These are phyloP conservation scores for Aurelia sp. DNA, from an alignment of 30 jellyfish, hydroid and myxozoan genomes.

Conservation along the genomic window DNA sequence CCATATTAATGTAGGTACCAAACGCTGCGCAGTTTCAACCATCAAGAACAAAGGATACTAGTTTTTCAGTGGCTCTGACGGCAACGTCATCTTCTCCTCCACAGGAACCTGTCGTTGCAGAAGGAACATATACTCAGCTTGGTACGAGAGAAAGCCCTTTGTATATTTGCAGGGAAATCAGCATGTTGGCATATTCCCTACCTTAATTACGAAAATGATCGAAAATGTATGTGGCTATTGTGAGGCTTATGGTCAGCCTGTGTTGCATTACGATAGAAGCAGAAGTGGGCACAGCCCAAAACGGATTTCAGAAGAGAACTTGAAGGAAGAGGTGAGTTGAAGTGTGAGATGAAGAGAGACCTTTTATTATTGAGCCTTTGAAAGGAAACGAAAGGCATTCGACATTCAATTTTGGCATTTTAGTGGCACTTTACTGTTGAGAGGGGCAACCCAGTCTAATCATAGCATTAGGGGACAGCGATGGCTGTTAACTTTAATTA, in stretches of 20 bases:
- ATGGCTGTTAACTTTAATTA: too few relatives aligned
- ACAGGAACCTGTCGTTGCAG: slow-evolving; percentile 77
- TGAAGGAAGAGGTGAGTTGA: neutral
- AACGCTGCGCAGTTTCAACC: too few relatives aligned
- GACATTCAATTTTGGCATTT: too few relatives aligned
- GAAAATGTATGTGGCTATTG: slow-evolving; percentile 49
- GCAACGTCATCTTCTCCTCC: neutral
- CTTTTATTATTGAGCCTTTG: too few relatives aligned
- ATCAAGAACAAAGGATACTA: too few relatives aligned
- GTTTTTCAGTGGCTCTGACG: too few relatives aligned
- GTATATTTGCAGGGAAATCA: neutral
- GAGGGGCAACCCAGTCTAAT: too few relatives aligned
- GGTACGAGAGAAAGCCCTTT: slow-evolving; percentile 68
- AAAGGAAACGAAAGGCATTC: too few relatives aligned
- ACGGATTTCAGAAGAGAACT: neutral
- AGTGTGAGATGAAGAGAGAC: neutral
- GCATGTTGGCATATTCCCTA: slow-evolving; percentile 64
- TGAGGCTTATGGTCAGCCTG: slow-evolving; percentile 24
- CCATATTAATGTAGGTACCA: too few relatives aligned
- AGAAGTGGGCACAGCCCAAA: slow-evolving; percentile 53
- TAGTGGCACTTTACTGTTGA: too few relatives aligned
- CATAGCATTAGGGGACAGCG: too few relatives aligned
- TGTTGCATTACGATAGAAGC: slow-evolving; percentile 62
- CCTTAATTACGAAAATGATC: slow-evolving; percentile 14
- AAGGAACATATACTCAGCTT: slow-evolving; percentile 47